These are phyloP conservation scores for Dendrophyllia cribrosa DNA, from an alignment of 64 coral and sea anemone genomes.

Conservation along the genomic window DNA sequence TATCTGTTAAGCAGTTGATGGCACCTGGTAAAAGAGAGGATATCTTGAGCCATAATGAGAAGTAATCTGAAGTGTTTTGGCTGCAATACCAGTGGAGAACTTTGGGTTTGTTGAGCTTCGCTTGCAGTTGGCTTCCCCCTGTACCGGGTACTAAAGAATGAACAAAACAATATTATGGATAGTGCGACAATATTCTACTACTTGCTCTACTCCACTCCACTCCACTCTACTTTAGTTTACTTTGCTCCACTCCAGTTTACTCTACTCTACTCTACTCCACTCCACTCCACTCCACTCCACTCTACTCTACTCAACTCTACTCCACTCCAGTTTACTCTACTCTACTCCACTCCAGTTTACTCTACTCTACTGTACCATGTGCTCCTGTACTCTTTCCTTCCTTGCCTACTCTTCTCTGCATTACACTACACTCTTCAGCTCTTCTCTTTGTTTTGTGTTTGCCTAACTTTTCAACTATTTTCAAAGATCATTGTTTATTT, in stretches of 20 bases:
- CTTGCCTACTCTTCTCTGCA: not conserved
- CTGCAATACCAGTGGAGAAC: conserved; percentile 59
- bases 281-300: no score
- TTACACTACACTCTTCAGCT: not conserved
- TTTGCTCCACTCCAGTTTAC: not conserved
- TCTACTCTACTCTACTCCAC: not conserved
- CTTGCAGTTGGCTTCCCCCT: conserved; percentile 64
- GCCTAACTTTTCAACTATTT: no score
- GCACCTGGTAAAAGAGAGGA: conserved; percentile 43
- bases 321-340: not conserved
- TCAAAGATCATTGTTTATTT: no score
- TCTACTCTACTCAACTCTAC: not conserved
- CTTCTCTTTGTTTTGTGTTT: not conserved
- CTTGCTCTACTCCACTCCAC: not conserved
- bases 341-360: conserved; percentile 4
- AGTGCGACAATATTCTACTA: not conserved
- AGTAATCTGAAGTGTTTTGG: conserved; percentile 43
- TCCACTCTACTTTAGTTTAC: conserved; percentile 8
- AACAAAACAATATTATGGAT: not conserved
- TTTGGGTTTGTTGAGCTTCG: conserved; percentile 61
- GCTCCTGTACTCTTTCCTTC: no score
- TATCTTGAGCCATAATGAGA: conserved; percentile 60
- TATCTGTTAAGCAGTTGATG: conserved; percentile 61
- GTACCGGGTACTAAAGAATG: conserved; percentile 54
- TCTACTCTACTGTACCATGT: not conserved